Evolutionary conservation across 2,888 invertebrate species (phyloP), one percentile per base, ranked within the genome.

Genomic region (Muscina levida): DNA sequence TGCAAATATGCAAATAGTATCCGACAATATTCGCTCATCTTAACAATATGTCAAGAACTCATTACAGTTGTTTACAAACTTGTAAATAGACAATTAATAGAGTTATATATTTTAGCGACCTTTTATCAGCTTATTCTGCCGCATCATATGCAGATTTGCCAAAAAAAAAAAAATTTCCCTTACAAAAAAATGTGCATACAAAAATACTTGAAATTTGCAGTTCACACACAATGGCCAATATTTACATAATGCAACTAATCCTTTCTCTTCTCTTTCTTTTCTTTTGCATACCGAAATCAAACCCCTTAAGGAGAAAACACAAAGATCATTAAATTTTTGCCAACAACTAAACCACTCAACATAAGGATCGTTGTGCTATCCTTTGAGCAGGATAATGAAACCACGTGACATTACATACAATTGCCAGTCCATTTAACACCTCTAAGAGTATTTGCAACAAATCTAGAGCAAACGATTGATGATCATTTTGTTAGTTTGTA

Each of bases 171-270:
- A n/a, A n/a, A n/a, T n/a, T n/a, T n/a, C n/a, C n/a, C n/a, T n/a
- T n/a, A 39, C 15, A 17, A 39, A n/a, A n/a, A 59, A n/a, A 37
- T 42, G 62, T 19, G 42, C 22, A 42, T 62, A 62, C 42, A 39
- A 39, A 62, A 62, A 62, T 62, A 42, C 13, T 62, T n/a, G 1
- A 42, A 22, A 62, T 37, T 62, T 22, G 42, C 62, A 62, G 39
- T 26, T 19, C 11, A 42, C 15, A 37, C 11, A 56, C 11, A 11
- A 11, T 6, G 51, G 2, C 2, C 8, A 26, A 19, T 22, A 62
- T 62, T 62, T 62, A 39, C 62, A 62, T 62, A 62, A 62, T 62
- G 62, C 62, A 62, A 62, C 62, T 42, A 62, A 62, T 62, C 62
- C n/a, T n/a, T n/a, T n/a, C n/a, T n/a, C n/a, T n/a, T n/a, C n/a